Conservation (phyloP, 30 jellyfish, hydroid and myxozoan genomes). For the Cassiopea xamachana region DNA sequence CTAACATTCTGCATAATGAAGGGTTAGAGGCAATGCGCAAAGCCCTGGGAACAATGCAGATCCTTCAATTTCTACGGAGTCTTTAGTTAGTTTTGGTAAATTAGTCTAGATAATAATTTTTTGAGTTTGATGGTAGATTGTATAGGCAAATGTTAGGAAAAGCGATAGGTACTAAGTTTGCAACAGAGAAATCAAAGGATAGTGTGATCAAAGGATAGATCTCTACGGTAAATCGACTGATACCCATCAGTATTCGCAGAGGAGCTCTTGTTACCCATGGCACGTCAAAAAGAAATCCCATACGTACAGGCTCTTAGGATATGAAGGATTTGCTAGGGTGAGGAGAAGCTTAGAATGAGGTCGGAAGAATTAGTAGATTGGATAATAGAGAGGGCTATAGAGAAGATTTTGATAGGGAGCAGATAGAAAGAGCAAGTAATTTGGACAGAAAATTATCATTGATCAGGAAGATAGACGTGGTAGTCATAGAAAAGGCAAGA, state of each 20-base stretch:
- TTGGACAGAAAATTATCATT: neutral
- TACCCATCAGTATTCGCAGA: neutral
- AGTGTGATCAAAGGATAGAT: constrained; percentile 12
- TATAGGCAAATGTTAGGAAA: neutral
- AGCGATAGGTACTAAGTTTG: neutral
- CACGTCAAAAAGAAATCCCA: neutral
- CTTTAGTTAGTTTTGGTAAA: constrained; percentile 10
- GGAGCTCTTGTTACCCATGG: neutral
- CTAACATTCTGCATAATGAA: neutral
- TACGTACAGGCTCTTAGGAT: neutral
- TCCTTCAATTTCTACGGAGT: neutral
- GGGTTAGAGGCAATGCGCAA: constrained; percentile 2
- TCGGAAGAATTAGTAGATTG: constrained; percentile 1
- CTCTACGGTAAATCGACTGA: constrained; percentile 27
- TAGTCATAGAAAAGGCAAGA: neutral
- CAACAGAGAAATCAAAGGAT: neutral
- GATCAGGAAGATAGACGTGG: neutral
- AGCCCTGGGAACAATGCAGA: constrained; percentile 16
- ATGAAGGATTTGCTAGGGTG: neutral
- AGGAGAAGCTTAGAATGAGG: neutral
- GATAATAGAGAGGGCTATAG: neutral
- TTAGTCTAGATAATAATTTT: neutral
- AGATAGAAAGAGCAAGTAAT: neutral
- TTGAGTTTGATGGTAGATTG: neutral
- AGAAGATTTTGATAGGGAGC: constrained; percentile 3